Evolutionary conservation across 2,113 vertebrate genomes (phyloP).

Genomic region (Laterallus jamaicensis): DNA sequence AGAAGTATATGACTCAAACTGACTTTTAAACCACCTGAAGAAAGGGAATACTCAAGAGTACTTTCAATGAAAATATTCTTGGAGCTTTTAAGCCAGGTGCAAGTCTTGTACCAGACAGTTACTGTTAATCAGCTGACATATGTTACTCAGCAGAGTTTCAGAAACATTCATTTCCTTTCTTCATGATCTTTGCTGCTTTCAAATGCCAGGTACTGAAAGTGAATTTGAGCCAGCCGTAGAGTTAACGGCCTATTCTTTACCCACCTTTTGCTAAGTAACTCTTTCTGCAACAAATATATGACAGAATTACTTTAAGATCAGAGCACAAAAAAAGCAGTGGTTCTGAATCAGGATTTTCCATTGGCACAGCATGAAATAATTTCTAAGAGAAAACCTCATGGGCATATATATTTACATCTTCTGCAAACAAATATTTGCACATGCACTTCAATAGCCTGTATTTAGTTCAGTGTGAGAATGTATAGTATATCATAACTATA

Average conservation of each 20-base stretch:
- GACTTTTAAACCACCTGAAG: background rate
- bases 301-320: background rate
- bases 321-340: background rate
- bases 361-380: background rate
- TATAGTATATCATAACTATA: background rate
- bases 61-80: background rate
- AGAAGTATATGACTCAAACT: background rate
- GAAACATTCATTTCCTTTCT: background rate
- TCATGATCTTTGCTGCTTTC: background rate
- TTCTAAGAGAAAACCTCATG: background rate
- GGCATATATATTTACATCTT: background rate
- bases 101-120: background rate
- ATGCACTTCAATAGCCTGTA: background rate
- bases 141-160: background rate
- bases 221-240: background rate
- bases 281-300: background rate
- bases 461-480: background rate
- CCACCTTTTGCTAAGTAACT: background rate
- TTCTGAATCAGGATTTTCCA: background rate
- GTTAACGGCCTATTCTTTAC: background rate
- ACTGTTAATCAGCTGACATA: background rate
- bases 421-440: background rate
- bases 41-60: background rate
- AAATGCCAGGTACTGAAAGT: background rate
- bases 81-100: background rate